Conservation (phyloP, 2,113 vertebrate species). For the Abramis brama region DNA sequence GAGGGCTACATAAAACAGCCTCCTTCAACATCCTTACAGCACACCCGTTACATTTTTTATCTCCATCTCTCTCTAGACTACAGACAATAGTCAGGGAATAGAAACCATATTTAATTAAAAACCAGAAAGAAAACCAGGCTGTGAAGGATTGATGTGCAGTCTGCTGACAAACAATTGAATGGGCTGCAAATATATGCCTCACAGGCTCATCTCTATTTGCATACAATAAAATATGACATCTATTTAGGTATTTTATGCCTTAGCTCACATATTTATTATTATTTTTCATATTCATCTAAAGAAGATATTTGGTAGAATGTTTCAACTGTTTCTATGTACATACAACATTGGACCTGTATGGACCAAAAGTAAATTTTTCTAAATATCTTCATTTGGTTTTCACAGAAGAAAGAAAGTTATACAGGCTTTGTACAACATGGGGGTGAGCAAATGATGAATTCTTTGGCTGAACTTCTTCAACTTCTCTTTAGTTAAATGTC, state of each 20-base stretch:
- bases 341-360: background rate
- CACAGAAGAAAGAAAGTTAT: background rate
- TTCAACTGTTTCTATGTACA: background rate
- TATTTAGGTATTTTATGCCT: background rate
- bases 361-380: background rate
- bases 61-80: conserved; percentile 5
- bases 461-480: background rate
- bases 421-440: background rate
- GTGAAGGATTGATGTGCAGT: conserved; percentile 11
- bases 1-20: background rate
- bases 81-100: background rate
- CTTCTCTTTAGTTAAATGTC: background rate
- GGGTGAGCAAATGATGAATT: background rate
- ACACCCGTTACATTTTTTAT: conserved; percentile 8
- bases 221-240: background rate
- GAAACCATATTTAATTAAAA: background rate
- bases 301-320: background rate
- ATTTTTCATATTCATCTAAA: background rate
- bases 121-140: background rate
- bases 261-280: background rate
- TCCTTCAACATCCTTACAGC: conserved; percentile 13
- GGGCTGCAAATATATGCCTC: background rate
- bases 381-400: background rate
- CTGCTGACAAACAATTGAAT: background rate
- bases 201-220: background rate